These are phyloP conservation scores for Odiellus spinosus DNA, from an alignment of 2,888 invertebrate species.

Conservation along the genomic window DNA sequence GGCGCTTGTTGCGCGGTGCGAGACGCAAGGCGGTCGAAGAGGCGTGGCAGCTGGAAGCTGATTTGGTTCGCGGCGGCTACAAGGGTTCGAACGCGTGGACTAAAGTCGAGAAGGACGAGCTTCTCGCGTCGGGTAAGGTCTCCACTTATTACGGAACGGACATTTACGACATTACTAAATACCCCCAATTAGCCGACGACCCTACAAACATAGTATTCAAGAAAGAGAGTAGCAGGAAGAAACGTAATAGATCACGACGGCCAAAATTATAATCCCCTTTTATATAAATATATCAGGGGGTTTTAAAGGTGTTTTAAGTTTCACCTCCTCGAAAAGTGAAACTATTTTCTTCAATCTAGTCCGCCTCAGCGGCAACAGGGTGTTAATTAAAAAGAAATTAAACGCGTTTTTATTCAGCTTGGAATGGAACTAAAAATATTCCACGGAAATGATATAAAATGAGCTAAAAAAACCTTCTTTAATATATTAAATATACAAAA, in stretches of 20 bases:
- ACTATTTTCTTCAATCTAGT: no score
- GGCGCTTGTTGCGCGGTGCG: conserved; percentile 74
- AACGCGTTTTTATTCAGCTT: no score
- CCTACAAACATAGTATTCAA: conserved; percentile 84
- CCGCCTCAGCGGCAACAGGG: no score
- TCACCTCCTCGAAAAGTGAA: background rate
- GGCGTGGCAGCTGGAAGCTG: conserved; percentile 86
- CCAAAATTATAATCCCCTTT: conserved; percentile 10
- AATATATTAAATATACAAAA: no score
- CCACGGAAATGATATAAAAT: no score
- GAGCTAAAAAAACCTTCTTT: no score
- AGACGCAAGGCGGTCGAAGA: conserved; percentile 63
- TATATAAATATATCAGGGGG: conserved; percentile 2
- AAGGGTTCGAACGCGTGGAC: conserved; percentile 57
- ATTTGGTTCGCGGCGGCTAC: conserved; percentile 38
- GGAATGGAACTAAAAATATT: no score
- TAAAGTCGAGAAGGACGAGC: conserved; percentile 78
- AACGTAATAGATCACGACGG: conserved; percentile 15
- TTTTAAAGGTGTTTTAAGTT: background rate
- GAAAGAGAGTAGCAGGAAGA: conserved; percentile 23
- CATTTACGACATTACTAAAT: conserved; percentile 71
- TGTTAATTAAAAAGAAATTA: no score
- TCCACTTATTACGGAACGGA: conserved; percentile 85
- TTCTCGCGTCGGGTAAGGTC: conserved; percentile 69
- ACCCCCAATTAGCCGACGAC: conserved; percentile 84